Evolutionary conservation across 1,140 invertebrate species (phyloP).

Genomic region (Andrena cerasifolii): DNA sequence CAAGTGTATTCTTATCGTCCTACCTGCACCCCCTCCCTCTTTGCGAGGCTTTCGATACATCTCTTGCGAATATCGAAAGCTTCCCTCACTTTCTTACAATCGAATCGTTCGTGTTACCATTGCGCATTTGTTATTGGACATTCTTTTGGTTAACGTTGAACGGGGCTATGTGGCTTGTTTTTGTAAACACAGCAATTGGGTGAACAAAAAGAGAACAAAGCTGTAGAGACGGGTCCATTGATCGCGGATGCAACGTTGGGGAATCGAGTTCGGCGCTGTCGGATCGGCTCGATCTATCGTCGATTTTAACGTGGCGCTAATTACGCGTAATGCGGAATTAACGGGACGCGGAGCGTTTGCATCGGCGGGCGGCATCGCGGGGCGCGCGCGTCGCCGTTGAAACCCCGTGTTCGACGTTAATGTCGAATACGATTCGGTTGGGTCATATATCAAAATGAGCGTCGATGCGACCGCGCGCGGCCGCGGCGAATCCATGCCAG

Average conservation of each 20-base stretch:
- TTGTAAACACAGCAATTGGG: no score
- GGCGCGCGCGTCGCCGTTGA: background rate
- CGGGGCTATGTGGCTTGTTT: no score
- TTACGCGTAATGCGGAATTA: constrained; percentile 61
- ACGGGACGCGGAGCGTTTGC: constrained; percentile 22
- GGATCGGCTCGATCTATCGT: background rate
- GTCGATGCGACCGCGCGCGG: constrained; percentile 42
- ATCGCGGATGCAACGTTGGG: background rate
- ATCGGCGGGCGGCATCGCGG: background rate
- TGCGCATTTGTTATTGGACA: no score
- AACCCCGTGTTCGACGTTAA: constrained; percentile 48
- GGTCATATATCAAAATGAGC: constrained; percentile 50
- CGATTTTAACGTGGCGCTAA: constrained; percentile 36
- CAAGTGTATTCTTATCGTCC: no score
- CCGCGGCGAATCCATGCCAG: constrained; percentile 52
- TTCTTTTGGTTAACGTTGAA: no score
- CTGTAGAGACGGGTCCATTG: background rate
- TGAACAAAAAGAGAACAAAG: background rate
- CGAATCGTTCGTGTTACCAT: no score
- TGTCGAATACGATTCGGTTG: constrained; percentile 50
- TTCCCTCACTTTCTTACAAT: no score
- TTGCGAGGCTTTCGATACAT: no score
- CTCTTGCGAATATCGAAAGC: no score
- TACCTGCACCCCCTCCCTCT: no score
- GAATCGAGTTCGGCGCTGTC: background rate